These are phyloP conservation scores for Erithacus rubecula DNA, from an alignment of 2,797 vertebrate species.

Conservation along the genomic window DNA sequence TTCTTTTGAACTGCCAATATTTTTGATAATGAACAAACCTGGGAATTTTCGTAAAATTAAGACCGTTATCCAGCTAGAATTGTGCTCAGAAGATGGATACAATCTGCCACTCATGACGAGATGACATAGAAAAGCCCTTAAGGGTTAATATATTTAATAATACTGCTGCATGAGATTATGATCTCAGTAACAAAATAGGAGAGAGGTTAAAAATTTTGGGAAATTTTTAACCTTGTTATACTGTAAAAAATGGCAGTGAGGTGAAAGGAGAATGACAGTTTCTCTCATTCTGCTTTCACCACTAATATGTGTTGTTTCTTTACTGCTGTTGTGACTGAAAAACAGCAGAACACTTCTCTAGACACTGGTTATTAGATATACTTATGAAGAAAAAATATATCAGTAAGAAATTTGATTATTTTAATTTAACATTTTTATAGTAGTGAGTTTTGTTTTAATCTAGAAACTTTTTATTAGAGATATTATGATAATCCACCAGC, in stretches of 20 bases:
- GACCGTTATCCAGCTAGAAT: neutral
- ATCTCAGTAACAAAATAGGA: neutral
- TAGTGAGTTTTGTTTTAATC: constrained; percentile 2
- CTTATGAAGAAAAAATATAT: neutral
- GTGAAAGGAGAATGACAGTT: neutral
- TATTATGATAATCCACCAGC: constrained; percentile 24
- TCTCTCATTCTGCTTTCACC: neutral
- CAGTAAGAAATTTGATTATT: neutral
- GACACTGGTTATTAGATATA: neutral
- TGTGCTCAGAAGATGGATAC: neutral
- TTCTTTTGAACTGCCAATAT: neutral
- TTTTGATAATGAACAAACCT: neutral
- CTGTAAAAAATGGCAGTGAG: neutral
- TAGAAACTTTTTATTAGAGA: constrained; percentile 30
- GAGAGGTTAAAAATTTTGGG: neutral
- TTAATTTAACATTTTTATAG: neutral
- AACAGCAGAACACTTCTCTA: neutral
- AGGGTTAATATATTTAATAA: neutral
- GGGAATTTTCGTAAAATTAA: neutral
- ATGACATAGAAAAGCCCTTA: neutral
- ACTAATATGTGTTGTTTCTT: neutral
- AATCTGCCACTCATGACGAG: neutral
- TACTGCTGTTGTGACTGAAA: neutral
- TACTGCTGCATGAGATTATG: neutral
- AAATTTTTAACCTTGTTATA: neutral